A percentile compares a stretch with the other conserved stretches of the same genome.
phyloP scores from a whole-genome alignment of 1,140 invertebrate species.

The Streblospio benedicti region DNA sequence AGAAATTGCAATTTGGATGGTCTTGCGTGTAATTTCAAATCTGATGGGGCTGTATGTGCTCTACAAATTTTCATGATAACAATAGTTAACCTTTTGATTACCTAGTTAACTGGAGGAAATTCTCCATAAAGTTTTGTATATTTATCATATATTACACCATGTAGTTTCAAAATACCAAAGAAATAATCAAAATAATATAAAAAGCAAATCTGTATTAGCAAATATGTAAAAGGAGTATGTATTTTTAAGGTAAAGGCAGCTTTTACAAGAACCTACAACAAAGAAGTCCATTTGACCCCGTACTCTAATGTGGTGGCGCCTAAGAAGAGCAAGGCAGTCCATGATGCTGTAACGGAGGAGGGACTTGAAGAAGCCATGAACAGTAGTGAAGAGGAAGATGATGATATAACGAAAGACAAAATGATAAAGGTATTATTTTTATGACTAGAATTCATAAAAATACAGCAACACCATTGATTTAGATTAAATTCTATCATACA shows the following conservation, averaged over 20 bases:
- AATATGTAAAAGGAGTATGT: too few species aligned
- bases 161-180: too few species aligned
- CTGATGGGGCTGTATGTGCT: not conserved
- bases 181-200: too few species aligned
- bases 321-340: constrained; percentile 50
- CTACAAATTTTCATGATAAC: too few species aligned
- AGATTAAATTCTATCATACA: too few species aligned
- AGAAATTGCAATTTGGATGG: not conserved
- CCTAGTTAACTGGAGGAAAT: too few species aligned
- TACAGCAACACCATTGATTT: too few species aligned
- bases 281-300: constrained; percentile 61
- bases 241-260: constrained; percentile 88
- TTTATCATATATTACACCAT: too few species aligned
- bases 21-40: not conserved
- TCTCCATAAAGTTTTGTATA: too few species aligned
- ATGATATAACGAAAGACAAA: constrained; percentile 62
- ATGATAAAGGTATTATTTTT: constrained; percentile 80
- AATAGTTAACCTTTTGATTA: too few species aligned
- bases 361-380: constrained; percentile 29
- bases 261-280: constrained; percentile 85
- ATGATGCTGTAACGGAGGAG: constrained; percentile 26
- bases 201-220: too few species aligned
- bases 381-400: constrained; percentile 52
- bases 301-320: constrained; percentile 56
- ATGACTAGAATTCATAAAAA: too few species aligned